Conservation (phyloP, 1,140 invertebrate genomes). For the Yoshiicerus persimilis region DNA sequence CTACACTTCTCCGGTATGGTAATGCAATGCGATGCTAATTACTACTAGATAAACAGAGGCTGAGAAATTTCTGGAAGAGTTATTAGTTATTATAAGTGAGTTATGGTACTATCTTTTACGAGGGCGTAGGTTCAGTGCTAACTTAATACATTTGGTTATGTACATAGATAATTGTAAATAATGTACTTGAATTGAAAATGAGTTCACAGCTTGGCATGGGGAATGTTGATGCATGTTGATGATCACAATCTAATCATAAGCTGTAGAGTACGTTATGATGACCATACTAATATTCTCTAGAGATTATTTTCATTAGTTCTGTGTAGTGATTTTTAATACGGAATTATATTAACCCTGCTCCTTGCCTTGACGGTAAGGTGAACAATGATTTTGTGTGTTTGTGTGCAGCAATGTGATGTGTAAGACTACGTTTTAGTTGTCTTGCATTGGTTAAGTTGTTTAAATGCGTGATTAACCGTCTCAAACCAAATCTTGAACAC, state of each 20-base stretch:
- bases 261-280: background rate
- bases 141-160: background rate
- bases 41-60: background rate
- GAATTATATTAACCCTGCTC: background rate
- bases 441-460: background rate
- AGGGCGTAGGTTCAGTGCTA: background rate
- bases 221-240: conserved; percentile 8
- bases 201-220: background rate
- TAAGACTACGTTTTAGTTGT: background rate
- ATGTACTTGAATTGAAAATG: background rate
- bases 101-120: background rate
- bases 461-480: background rate
- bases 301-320: background rate
- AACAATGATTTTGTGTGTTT: background rate
- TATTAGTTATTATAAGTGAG: background rate
- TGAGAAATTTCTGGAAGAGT: background rate
- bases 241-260: background rate
- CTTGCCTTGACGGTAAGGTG: background rate
- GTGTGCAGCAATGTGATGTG: background rate
- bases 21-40: background rate
- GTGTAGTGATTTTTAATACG: background rate
- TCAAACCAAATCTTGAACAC: background rate
- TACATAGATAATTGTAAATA: background rate
- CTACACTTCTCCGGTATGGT: background rate
- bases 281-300: background rate